Percentiles rank a stretch among this genome's conserved stretches.
phyloP scores from a whole-genome alignment of 2,797 vertebrate species.

The Sorex maritimensis region DNA sequence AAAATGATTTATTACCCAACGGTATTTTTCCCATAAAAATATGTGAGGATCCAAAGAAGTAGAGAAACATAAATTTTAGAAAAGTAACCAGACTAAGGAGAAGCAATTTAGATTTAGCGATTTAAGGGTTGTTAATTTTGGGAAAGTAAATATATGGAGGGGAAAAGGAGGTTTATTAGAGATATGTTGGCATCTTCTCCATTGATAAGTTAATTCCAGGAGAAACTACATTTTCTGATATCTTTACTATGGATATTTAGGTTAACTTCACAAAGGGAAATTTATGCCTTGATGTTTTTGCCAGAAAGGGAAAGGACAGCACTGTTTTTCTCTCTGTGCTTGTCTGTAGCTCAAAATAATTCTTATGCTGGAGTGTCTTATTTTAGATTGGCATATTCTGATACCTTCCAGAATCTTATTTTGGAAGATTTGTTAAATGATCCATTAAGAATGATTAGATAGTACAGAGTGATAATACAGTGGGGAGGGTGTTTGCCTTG shows the following conservation, averaged over 20 bases:
- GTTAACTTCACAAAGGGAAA: constrained; percentile 17
- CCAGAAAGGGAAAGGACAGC: background rate
- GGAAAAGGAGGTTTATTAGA: background rate
- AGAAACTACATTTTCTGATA: background rate
- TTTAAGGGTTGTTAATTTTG: background rate
- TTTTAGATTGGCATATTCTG: background rate
- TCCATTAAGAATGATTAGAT: background rate
- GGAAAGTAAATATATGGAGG: constrained; percentile 27
- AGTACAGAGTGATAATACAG: too few relatives aligned
- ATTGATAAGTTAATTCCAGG: background rate
- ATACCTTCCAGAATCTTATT: constrained; percentile 26
- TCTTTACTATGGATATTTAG: background rate
- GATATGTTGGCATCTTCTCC: background rate
- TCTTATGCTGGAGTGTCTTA: background rate
- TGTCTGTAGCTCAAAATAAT: background rate
- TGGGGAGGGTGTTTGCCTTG: too few relatives aligned
- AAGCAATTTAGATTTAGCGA: background rate
- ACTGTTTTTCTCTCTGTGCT: background rate
- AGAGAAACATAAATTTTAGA: background rate
- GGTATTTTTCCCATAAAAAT: too few relatives aligned
- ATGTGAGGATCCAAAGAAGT: constrained; percentile 11
- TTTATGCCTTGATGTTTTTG: background rate
- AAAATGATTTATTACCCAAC: background rate
- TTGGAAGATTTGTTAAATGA: constrained; percentile 52
- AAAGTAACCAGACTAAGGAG: background rate